Evolutionary conservation across 2,888 invertebrate species (phyloP), one percentile per base, ranked within the genome.

Genomic region (Ceratothoa steindachneri): DNA sequence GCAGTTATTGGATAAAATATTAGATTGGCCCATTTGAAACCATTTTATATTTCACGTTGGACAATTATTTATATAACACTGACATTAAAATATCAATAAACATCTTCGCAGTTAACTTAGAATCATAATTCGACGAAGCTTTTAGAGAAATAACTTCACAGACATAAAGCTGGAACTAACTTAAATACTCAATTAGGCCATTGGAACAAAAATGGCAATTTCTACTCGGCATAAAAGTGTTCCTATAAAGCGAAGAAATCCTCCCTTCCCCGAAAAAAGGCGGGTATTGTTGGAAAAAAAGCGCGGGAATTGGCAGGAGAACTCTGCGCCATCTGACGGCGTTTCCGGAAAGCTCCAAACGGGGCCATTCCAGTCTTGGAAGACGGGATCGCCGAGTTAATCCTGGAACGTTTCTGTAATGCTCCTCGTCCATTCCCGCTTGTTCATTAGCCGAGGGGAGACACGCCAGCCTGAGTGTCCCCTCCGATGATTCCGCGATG

Each of bases 371-470:
- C 2, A 2, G 60, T 60, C 2, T 60, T 60, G 1, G 60, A 60
- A 60, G 60, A 60, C 60, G 27, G 60, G 1, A 12, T 12, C 60
- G 19, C 12, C 19, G 67, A 71, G 74, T 71, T 74, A 74, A 74
- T 74, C 71, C 71, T 24, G 24, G 71, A 30, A 51, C 22, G 69
- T 30, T 68, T n/a, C 51, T 31, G 74, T 74, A 74, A 74, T 74
- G 71, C 74, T 51, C 51, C 60, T 74, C 74, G 71, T 74, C 67
- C 74, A 74, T 74, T 66, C 71, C 64, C 55, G 30, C 41, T 71
- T 68, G 74, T 74, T 74, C 74, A 74, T 74, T 74, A 74, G 74
- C 74, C 60, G 28, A 15, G 1, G 41, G 41, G 55, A 24, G 64
- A 74, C 74, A n/a, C 74, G 71, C 55, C 70, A 27, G 27, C 51